phyloP scores from a whole-genome alignment of 2,797 vertebrate genomes.

The Iguana delicatissima region DNA sequence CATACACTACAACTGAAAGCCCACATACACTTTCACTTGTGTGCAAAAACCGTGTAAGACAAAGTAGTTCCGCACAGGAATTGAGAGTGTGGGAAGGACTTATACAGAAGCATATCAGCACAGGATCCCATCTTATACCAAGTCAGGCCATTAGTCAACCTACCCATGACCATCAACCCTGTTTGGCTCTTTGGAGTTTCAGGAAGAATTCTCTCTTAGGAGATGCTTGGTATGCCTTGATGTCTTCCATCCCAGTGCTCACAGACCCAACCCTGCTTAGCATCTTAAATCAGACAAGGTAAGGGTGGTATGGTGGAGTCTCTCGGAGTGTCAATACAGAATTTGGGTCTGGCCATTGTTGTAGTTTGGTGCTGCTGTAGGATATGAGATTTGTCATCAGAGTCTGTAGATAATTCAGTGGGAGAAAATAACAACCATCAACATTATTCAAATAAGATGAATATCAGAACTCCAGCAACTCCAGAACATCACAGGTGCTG shows the following conservation, averaged over 20 bases:
- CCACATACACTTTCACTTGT: not conserved
- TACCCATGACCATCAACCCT: too few species aligned
- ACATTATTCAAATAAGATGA: not conserved
- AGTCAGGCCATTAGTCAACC: too few species aligned
- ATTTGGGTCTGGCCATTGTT: not conserved
- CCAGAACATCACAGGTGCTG: not conserved
- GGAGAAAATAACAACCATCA: not conserved
- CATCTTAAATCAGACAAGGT: too few species aligned
- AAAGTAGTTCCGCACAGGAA: not conserved
- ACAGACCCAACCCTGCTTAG: too few species aligned
- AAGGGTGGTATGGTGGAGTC: too few species aligned
- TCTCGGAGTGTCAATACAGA: not conserved
- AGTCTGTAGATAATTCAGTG: not conserved
- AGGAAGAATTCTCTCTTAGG: too few species aligned
- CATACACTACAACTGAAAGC: too few species aligned
- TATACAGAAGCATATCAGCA: not conserved
- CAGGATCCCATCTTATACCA: too few species aligned
- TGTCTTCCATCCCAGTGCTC: too few species aligned
- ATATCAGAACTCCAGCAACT: not conserved
- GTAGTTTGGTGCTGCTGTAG: not conserved
- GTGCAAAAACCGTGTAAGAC: not conserved
- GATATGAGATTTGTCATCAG: too few species aligned
- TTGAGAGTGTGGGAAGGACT: not conserved
- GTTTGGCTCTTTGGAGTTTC: too few species aligned
- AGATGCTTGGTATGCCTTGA: too few species aligned